These are phyloP conservation scores for Megalops cyprinoides DNA, from an alignment of 2,797 vertebrate genomes.

Conservation along the genomic window DNA sequence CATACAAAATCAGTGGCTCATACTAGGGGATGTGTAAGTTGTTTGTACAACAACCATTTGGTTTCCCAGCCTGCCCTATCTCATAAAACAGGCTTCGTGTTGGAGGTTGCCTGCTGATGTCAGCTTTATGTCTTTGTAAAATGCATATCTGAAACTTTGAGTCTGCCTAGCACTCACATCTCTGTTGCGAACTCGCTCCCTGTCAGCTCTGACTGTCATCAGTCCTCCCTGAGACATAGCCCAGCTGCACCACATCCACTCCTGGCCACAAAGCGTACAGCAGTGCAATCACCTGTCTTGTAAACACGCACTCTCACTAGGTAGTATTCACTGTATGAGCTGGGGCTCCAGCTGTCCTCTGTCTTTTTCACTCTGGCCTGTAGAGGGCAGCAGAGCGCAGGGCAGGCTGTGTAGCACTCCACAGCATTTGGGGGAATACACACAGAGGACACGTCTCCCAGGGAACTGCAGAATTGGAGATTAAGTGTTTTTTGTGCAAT, in stretches of 20 bases:
- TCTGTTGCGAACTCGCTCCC: too few species aligned
- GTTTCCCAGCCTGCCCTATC: too few species aligned
- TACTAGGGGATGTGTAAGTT: too few species aligned
- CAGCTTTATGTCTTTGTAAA: too few species aligned
- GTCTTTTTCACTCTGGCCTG: neutral
- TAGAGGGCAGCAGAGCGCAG: constrained; percentile 21
- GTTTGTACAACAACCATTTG: too few species aligned
- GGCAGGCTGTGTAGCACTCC: neutral
- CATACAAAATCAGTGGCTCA: too few species aligned
- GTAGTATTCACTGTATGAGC: neutral
- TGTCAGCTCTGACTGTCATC: too few species aligned
- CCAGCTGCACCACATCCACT: neutral
- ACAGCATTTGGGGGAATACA: neutral
- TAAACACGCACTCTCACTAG: neutral
- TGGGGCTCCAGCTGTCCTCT: neutral
- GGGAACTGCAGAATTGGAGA: neutral
- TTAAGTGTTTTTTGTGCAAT: neutral
- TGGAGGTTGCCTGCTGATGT: too few species aligned
- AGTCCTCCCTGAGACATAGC: too few species aligned
- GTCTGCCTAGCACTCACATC: too few species aligned
- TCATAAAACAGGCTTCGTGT: too few species aligned
- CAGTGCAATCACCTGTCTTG: neutral
- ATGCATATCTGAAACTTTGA: too few species aligned
- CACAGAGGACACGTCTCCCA: neutral
- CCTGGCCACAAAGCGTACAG: neutral